Percentiles rank a stretch among this genome's conserved stretches.
These are phyloP conservation scores for Drosophila tropicalis DNA, from an alignment of 1,140 invertebrate genomes.

Conservation along the genomic window DNA sequence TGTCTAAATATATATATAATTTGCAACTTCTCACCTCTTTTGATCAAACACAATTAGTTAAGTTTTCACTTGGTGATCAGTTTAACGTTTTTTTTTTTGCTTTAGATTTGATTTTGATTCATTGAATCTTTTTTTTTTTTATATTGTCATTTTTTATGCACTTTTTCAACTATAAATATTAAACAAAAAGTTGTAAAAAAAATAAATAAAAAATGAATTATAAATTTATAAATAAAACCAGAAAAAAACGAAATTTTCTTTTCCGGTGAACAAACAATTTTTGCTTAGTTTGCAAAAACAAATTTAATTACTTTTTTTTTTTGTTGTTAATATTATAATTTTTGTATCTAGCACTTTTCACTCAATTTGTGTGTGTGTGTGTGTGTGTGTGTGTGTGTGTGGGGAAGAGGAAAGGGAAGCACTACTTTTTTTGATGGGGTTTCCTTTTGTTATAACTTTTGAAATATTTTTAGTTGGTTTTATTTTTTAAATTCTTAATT, in stretches of 20 bases:
- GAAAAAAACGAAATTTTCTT: not conserved
- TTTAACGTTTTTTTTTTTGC: not conserved
- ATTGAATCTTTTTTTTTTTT: not conserved
- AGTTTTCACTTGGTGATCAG: not conserved
- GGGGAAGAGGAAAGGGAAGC: not conserved
- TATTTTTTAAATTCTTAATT: not conserved
- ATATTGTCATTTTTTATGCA: constrained; percentile 2
- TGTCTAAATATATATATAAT: no score
- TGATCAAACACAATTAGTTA: not conserved
- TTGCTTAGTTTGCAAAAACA: not conserved
- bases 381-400: no score
- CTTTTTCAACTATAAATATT: not conserved
- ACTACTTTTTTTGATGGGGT: not conserved
- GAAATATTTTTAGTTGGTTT: no score
- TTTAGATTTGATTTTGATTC: not conserved
- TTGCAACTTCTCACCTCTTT: not conserved
- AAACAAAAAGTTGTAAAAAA: not conserved
- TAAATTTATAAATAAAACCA: not conserved
- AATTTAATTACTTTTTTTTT: constrained; percentile 7
- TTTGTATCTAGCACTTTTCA: constrained; percentile 12
- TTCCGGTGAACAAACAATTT: not conserved
- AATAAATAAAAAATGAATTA: not conserved
- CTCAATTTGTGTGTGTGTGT: not conserved
- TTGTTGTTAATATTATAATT: not conserved
- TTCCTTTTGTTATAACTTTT: not conserved